Base-by-base conservation (phyloP, 2,888 invertebrate genomes). In the Sphaerophoria rueppellii region DNA sequence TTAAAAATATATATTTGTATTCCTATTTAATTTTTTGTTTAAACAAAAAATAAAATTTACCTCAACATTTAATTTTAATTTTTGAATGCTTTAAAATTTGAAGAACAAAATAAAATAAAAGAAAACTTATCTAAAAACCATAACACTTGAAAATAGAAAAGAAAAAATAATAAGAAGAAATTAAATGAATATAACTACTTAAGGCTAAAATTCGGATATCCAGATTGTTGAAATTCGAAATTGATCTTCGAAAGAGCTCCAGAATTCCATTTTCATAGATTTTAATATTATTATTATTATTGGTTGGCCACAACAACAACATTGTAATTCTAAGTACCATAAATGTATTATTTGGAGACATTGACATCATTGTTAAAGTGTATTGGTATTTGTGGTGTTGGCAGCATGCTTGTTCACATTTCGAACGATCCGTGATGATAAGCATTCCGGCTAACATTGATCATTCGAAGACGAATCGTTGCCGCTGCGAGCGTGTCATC, bases 391-490 rank as follows among this genome's bases (percentile, higher is more conserved):
- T 63, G 50, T 43, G 16, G 24, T 34, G 73, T 77, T 70, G 67
- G 71, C 76, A 54, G 73, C 73, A 54, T 77, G 70, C 76, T 73
- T 70, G 81, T 60, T 65, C 32, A 43, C 12, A 6, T 4, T 16
- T 54, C 48, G 63, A 73, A 73, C 9, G 40, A 67, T 52, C 43
- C 63, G 11, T 54, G 40, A 40, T 63, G 63, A 52, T 63, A 65
- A 73, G 82, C 74, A 86, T 65, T 50, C 35, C 40, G 24, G 35
- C 67, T 60, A 82, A 82, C 74, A 35, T 82, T 74, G 87, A 90
- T 91, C 91, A 90, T 89, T 90, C 89, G 24, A 89, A 90, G 16
- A 90, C 89, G 72, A 89, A 89, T 12, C 88, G 88, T 40, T 90
- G 89, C 0, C 90, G 87, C 78, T 89, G 85, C 3, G 90, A 89